These are phyloP conservation scores for Chamaetylas fuelleborni DNA, from an alignment of 2,113 vertebrate genomes.

Conservation along the genomic window DNA sequence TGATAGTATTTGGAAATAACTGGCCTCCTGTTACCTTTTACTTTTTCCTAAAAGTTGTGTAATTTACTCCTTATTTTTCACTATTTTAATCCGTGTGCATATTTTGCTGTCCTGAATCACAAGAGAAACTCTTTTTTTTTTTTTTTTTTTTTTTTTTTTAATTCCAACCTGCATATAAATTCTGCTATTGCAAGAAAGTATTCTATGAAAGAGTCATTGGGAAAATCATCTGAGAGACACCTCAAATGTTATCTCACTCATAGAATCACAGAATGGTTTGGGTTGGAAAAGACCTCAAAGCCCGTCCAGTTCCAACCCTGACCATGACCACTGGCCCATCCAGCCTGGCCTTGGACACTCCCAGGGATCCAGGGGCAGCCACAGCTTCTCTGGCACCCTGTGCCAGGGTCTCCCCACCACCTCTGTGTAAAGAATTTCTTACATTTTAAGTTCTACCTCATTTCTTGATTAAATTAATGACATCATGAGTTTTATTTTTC, in stretches of 20 bases:
- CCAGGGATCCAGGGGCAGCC: neutral
- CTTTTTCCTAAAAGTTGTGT: neutral
- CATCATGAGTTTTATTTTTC: neutral
- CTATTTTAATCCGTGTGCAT: accelerated
- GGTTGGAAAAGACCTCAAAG: neutral
- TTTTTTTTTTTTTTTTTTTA: neutral
- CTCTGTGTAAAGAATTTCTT: neutral
- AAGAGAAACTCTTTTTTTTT: neutral
- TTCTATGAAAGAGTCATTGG: neutral
- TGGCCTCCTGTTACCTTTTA: neutral
- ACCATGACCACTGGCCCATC: too few relatives aligned
- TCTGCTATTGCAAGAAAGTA: neutral
- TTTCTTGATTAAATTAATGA: neutral
- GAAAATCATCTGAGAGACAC: neutral
- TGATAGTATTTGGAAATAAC: neutral
- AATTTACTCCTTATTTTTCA: neutral
- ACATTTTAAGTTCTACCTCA: neutral
- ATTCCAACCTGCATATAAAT: neutral
- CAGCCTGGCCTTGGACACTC: neutral
- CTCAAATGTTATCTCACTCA: neutral
- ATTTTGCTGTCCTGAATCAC: neutral
- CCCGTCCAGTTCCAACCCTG: accelerated
- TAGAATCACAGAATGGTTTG: neutral
- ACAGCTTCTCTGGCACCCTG: neutral
- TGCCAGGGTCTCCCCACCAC: accelerated